Evolutionary conservation across 1,140 invertebrate genomes (phyloP), one percentile per base, ranked within the genome.

Genomic region (Hyphantria cunea): DNA sequence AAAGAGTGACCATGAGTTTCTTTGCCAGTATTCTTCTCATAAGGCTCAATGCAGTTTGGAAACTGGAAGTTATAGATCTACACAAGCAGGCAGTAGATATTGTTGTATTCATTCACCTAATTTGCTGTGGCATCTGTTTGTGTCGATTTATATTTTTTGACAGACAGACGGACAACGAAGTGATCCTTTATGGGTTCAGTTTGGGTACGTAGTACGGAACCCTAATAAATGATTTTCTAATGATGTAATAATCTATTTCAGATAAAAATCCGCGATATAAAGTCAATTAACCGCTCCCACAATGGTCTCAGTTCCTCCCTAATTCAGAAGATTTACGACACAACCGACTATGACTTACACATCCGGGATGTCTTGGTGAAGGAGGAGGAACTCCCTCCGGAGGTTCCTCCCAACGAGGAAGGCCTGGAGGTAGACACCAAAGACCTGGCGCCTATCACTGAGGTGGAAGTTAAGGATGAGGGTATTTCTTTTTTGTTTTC

Each of bases 231-330:
- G n/a, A n/a, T n/a, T n/a, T n/a, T 25, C 5, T 3, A 3, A 25
- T 25, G 17, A 25, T 25, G 5, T 25, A 25, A 44, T 44, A 13
- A 13, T 44, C 13, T 44, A 44, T 64, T 69, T 12, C 76, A 88
- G 85, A 74, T 88, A 25, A 80, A 80, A 61, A 49, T 85, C 14
- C 56, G 66, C 25, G 81, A 84, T 0, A 59, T 88, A 13, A 81
- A 78, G 53, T 72, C 70, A 0, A 74, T 88, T 58, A 75, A 75
- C 39, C 41, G 81, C n/a, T 47, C 45, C 0, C 50, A 69, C 3
- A 70, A 76, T 11, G 17, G 70, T 7, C 48, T 87, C 6, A 71
- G 65, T 44, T 66, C 76, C 0, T 64, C 47, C 0, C 47, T 87
- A 6, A 59, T 70, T 9, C 48, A 67, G 4, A 71, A 70, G 54